A percentile compares a stretch with the other conserved stretches of the same genome.
Conservation (phyloP, 2,113 vertebrate genomes). For the Stomatorhinus ivindoensis region DNA sequence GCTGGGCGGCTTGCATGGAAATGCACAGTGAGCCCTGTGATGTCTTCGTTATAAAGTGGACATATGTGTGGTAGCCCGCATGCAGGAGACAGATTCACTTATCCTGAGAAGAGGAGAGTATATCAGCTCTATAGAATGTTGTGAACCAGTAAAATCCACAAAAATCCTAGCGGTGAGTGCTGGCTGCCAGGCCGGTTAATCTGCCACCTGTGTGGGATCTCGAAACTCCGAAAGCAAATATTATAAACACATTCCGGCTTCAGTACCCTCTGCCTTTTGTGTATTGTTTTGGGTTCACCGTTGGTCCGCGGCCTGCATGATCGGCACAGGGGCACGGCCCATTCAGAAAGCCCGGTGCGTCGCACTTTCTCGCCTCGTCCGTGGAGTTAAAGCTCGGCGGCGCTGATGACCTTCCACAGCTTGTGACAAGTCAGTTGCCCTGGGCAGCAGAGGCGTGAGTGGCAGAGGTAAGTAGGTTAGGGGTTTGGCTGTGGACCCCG, state of each 20-base stretch:
- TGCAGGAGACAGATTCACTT: neutral
- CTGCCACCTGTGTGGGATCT: constrained; percentile 10
- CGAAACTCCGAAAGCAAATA: neutral
- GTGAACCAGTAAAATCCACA: neutral
- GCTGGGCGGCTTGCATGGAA: neutral
- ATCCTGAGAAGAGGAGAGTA: neutral
- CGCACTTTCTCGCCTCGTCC: neutral
- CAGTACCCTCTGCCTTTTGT: neutral
- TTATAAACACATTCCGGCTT: neutral
- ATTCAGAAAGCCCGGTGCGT: neutral
- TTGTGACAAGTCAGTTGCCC: neutral
- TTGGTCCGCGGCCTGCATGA: neutral
- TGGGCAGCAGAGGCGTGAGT: neutral
- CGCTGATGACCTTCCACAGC: neutral
- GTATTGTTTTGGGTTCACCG: neutral
- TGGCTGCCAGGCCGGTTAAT: neutral
- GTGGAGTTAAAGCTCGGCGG: neutral
- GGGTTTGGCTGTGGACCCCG: neutral
- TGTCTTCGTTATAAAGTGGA: neutral
- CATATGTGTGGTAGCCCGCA: neutral
- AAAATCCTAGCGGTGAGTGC: neutral
- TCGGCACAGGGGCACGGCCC: neutral
- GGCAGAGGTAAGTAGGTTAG: neutral
- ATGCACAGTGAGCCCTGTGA: neutral
- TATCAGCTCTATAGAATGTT: neutral